phyloP scores from a whole-genome alignment of 2,113 vertebrate genomes.

The Chamaea fasciata region DNA sequence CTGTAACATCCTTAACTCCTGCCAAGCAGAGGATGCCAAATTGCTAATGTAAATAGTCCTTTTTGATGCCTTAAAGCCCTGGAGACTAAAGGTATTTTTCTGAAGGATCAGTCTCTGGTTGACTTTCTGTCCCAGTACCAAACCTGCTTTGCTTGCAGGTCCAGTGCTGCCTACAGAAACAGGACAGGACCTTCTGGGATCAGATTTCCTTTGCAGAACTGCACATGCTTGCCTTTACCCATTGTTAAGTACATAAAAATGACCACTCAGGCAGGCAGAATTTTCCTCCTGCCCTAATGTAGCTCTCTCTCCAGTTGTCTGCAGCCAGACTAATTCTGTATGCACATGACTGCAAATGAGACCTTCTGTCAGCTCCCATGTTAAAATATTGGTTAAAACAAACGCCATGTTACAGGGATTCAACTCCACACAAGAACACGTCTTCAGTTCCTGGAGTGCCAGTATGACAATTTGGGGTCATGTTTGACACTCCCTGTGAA shows the following conservation, averaged over 20 bases:
- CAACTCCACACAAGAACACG: background rate
- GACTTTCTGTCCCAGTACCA: background rate
- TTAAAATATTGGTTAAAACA: background rate
- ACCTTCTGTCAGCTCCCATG: background rate
- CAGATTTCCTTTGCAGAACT: background rate
- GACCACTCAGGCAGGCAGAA: background rate
- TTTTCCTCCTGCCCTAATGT: background rate
- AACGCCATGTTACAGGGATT: background rate
- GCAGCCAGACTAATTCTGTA: background rate
- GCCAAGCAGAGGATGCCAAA: background rate
- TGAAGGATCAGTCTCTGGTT: background rate
- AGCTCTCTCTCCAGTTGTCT: background rate
- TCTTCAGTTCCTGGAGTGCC: background rate
- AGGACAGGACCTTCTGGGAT: background rate
- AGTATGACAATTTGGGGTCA: background rate
- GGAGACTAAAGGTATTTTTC: background rate
- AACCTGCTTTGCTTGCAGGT: background rate
- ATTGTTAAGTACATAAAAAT: background rate
- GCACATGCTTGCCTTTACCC: background rate
- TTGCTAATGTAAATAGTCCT: background rate
- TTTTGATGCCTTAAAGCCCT: background rate
- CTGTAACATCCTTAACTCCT: background rate
- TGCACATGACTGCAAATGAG: background rate
- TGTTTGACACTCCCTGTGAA: accelerated
- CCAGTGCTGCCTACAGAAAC: background rate